Base-by-base conservation (phyloP, 2,888 invertebrate species). In the Archips crataeganus region DNA sequence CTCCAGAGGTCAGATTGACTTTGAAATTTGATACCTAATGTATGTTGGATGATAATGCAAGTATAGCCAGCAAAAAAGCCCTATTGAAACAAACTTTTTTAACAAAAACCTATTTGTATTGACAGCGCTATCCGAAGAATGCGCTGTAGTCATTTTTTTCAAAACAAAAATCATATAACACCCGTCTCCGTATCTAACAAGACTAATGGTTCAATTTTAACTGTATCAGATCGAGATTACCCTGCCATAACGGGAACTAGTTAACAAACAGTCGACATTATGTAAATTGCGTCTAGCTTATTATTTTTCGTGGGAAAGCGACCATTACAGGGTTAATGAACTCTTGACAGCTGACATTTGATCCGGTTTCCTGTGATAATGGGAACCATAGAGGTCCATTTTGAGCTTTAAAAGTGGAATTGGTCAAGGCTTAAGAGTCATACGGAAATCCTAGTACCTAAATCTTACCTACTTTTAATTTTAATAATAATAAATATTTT, bases 241-340 rank as follows among this genome's bases (percentile, higher is more conserved):
- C 47, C 62, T 36, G 45, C 51, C 42, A 51, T 47, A 71, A 49
- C n/a, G 23, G 47, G 42, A 45, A 10, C 36, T 49, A n/a, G 15
- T 72, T 71, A 71, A 15, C 45, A 72, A 72, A 72, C 63, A 67
- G 54, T 54, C 39, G 45, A 47, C 57, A 72, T 67, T 68, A 72
- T 72, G 72, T 68, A 68, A 72, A 72, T 63, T 42, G 23, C 45
- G 23, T 23, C 42, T 45, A 45, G 67, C 54, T 15, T 61, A 63
- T 57, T 67, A 72, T 54, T 57, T 67, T 70, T 47, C 67, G 67
- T 68, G 72, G 62, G 72, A 68, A 72, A 72, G 67, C 67, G 47
- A 13, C 47, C 47, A 45, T 42, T 32, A 32, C n/a, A 2, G 67
- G 47, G 62, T 63, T 54, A 15, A 47, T 45, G 67, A 54, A 51